A percentile compares a stretch with the other conserved stretches of the same genome.
Conservation (phyloP, 2,888 invertebrate species). For the Hesperia comma region DNA sequence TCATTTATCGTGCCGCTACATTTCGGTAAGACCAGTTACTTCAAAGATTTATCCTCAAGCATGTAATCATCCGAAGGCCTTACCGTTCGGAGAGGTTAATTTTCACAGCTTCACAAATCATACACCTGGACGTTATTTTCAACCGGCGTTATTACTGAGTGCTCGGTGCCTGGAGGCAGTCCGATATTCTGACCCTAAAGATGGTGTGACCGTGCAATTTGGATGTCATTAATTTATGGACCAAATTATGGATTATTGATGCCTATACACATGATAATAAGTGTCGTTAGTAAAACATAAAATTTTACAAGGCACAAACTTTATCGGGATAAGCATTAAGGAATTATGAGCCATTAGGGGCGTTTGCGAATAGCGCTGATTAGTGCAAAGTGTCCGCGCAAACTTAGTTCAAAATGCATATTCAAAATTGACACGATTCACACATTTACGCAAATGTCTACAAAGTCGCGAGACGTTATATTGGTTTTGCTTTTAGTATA, state of each 20-base stretch:
- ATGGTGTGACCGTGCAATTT: constrained; percentile 23
- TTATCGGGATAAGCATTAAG: too few species aligned
- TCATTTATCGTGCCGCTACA: neutral
- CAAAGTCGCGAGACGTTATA: too few species aligned
- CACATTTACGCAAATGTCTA: too few species aligned
- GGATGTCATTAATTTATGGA: constrained; percentile 30
- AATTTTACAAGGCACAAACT: too few species aligned
- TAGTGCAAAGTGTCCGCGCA: too few species aligned
- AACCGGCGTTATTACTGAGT: constrained; percentile 18
- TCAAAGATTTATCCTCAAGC: constrained; percentile 6
- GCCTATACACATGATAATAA: neutral
- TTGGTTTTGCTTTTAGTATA: too few species aligned
- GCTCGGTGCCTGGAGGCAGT: constrained; percentile 12
- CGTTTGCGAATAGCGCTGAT: too few species aligned
- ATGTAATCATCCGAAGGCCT: constrained; percentile 11
- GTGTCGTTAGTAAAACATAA: neutral
- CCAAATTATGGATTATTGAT: neutral
- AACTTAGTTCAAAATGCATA: too few species aligned
- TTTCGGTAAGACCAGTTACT: neutral
- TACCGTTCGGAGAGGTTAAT: constrained; percentile 21
- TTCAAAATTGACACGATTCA: too few species aligned
- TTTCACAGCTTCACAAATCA: constrained; percentile 36
- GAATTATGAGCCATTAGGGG: too few species aligned
- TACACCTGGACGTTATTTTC: constrained; percentile 13
- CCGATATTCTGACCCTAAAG: constrained; percentile 26